phyloP scores from a whole-genome alignment of 2,113 vertebrate species.

The Eulacestoma nigropectus region DNA sequence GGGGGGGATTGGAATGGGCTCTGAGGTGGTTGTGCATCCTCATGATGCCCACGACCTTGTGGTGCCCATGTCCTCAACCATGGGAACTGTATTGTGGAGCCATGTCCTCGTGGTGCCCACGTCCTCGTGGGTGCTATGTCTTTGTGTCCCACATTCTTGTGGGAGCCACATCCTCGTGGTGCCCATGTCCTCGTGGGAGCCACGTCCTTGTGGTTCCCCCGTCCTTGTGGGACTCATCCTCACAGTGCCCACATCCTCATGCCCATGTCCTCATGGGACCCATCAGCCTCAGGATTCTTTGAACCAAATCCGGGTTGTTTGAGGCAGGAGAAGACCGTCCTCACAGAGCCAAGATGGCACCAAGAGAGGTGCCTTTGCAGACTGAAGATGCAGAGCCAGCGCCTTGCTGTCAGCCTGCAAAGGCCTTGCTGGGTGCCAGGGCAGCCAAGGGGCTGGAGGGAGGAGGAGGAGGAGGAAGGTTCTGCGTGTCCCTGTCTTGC shows the following conservation, averaged over 20 bases:
- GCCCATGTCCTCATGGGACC: background rate
- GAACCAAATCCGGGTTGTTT: rapidly evolving
- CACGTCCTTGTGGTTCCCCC: background rate
- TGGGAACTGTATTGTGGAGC: background rate
- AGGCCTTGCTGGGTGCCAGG: background rate
- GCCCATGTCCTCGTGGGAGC: background rate
- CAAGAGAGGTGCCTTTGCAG: background rate
- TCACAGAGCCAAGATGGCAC: background rate
- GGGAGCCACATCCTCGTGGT: background rate
- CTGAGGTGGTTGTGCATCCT: background rate
- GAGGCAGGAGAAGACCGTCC: background rate
- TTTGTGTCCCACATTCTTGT: background rate
- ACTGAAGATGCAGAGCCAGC: background rate
- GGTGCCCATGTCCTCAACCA: background rate
- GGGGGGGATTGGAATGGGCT: background rate
- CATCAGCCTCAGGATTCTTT: background rate
- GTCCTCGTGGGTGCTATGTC: background rate
- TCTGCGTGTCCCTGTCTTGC: background rate
- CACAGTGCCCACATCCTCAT: background rate
- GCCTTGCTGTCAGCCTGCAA: background rate
- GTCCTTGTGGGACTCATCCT: background rate
- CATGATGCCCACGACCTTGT: rapidly evolving
- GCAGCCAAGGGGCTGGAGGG: background rate
- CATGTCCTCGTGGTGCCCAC: background rate
- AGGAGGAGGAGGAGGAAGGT: background rate